Base-by-base conservation (phyloP, 23 tunicate species). In the Aplidium turbinatum region DNA sequence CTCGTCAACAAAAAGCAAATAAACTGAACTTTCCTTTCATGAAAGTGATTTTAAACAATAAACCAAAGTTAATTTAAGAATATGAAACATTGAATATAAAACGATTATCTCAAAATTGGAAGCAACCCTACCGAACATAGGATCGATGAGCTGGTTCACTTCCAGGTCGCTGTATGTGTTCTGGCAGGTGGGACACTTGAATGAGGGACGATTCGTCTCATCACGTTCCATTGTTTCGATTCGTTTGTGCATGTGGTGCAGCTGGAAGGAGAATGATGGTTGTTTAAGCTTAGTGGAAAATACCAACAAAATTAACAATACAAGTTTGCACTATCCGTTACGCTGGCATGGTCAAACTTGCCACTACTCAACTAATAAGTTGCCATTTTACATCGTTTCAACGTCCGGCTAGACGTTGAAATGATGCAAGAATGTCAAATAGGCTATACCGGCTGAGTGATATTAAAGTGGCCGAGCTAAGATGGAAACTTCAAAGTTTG, bases 121-220 rank as follows among this genome's bases (percentile, higher is more conserved):
- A 7, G 11, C 9, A 5, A 32, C 53, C 25, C 45, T 78, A 78
- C 96, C 97, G 68, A 76, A 56, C 21, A 62, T 56, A 5, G 90
- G 99, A 55, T 86, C 95, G 7, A 87, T 47, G 18, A 94, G 82
- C 33, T 77, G 86, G 30, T 84, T 82, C 0, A 94, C 86, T 46
- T 94, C 95, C 36, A 94, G 53, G 47, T 94, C 99, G 33, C 92
- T 82, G 82, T 94, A 94, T 16, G 90, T 82, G 31, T 87, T 94
- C 73, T 77, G 62, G 63, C 99, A 94, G 29, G 72, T 82, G 23
- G 99, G 95, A 52, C 99, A 94, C 60, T 82, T 82, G 68, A 87
- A 94, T 4, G 90, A 77, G 9, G 99, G 86, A 22, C 95, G 73
- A 57, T 87, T 94, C 1, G 90, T 82, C 62, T 61, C 38, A 74